These are phyloP conservation scores for Osmoderma eremita DNA, from an alignment of 2,888 invertebrate genomes.

Conservation along the genomic window DNA sequence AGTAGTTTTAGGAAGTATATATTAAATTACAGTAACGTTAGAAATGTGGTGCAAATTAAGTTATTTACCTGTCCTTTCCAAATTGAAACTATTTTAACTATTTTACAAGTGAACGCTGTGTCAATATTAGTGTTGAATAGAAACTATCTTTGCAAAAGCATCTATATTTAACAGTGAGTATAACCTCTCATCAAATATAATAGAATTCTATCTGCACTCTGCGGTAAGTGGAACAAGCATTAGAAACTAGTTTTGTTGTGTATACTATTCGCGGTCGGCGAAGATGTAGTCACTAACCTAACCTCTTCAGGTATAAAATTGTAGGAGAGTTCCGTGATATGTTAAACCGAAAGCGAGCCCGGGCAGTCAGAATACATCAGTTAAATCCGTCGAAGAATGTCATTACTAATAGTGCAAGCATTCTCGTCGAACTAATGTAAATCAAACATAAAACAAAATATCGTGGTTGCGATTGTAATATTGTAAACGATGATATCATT, in stretches of 20 bases:
- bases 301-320: conserved; percentile 35
- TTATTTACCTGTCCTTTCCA: no score
- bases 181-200: no score
- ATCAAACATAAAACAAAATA: background rate
- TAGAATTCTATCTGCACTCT: background rate
- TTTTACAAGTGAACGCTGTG: no score
- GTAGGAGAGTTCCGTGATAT: conserved; percentile 31
- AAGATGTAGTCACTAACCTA: conserved; percentile 22
- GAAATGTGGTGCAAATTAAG: no score
- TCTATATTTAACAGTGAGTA: no score
- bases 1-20: no score
- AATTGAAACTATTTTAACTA: no score
- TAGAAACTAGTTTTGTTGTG: conserved; percentile 33
- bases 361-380: conserved; percentile 22
- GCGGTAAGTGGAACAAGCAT: conserved; percentile 31
- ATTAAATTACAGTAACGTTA: no score
- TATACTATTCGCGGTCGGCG: conserved; percentile 22
- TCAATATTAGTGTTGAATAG: no score
- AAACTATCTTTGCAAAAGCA: no score
- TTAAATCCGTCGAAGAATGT: conserved; percentile 27
- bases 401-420: conserved; percentile 21
- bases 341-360: conserved; percentile 33
- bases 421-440: conserved; percentile 1
- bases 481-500: no score
- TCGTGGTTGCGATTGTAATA: no score